Conservation (phyloP, 2,113 vertebrate genomes). For the Otocyon megalotis region DNA sequence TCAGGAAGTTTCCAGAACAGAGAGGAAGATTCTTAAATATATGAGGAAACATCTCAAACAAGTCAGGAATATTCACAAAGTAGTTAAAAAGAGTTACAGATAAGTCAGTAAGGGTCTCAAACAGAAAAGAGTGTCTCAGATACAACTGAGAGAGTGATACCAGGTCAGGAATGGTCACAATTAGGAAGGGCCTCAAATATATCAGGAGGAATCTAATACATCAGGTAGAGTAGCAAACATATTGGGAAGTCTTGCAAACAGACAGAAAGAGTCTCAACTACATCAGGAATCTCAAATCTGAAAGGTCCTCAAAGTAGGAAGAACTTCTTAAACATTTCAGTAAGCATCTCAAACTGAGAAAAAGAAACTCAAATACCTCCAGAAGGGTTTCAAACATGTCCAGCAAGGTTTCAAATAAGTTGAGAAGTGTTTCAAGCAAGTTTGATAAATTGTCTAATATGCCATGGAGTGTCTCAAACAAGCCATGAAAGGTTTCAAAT, state of each 20-base stretch:
- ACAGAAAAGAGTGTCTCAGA: neutral
- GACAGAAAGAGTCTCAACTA: neutral
- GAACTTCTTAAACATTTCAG: neutral
- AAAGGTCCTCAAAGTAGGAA: conserved; percentile 10
- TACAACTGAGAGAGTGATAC: conserved; percentile 28
- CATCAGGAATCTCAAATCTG: conserved; percentile 25
- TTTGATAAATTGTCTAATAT: neutral
- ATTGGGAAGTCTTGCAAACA: neutral
- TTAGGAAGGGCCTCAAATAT: conserved; percentile 4
- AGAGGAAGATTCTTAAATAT: neutral
- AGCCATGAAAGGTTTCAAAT: neutral
- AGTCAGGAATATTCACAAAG: neutral
- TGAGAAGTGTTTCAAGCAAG: neutral
- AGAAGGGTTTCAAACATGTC: conserved; percentile 13
- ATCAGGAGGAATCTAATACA: neutral
- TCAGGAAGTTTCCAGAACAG: conserved; percentile 6
- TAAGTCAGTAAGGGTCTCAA: conserved; percentile 33
- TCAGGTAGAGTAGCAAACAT: neutral
- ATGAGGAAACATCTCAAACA: conserved; percentile 7
- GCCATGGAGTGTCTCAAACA: neutral
- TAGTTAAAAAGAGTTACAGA: neutral
- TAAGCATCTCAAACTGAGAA: neutral
- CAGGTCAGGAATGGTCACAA: neutral
- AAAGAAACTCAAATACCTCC: neutral
- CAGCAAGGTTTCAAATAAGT: conserved; percentile 8